Percentiles rank a stretch among this genome's conserved stretches.
phyloP scores from a whole-genome alignment of 64 coral and sea anemone species.

The Pocillopora verrucosa region DNA sequence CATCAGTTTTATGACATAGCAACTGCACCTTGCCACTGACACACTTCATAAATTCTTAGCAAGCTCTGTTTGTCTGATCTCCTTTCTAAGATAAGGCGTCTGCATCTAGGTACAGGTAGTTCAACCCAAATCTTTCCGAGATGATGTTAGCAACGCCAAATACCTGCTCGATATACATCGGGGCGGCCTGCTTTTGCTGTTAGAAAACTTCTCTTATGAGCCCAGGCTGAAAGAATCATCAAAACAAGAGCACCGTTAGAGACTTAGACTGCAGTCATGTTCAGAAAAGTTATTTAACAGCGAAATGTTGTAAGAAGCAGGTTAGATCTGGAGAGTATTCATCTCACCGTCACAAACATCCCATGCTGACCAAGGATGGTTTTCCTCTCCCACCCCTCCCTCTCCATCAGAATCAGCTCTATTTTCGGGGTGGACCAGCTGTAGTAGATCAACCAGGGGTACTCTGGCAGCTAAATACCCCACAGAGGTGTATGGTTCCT shows the following conservation, averaged over 20 bases:
- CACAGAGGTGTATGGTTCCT: conserved; percentile 66
- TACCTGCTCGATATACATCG: conserved; percentile 77
- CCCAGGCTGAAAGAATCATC: conserved; percentile 57
- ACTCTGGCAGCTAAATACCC: conserved; percentile 55
- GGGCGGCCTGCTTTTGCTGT: conserved; percentile 78
- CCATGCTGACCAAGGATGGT: conserved; percentile 72
- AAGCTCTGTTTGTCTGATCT: no score
- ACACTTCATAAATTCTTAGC: no score
- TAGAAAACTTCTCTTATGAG: conserved; percentile 61
- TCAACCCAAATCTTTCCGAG: no score
- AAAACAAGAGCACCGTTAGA: background rate
- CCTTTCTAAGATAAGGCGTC: no score
- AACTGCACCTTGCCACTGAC: no score
- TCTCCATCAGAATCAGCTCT: conserved; percentile 17
- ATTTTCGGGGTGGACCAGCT: conserved; percentile 50
- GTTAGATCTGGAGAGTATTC: background rate
- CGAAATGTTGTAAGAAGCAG: no score
- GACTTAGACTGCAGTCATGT: background rate
- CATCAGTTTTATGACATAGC: no score
- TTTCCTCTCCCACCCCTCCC: conserved; percentile 7
- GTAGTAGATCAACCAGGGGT: conserved; percentile 46
- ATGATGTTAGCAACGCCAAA: background rate
- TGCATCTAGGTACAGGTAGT: no score
- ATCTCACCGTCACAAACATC: conserved; percentile 75
- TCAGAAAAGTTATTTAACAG: no score